Base-by-base conservation (phyloP, 1,140 invertebrate genomes). In the Ridgeia piscesae region DNA sequence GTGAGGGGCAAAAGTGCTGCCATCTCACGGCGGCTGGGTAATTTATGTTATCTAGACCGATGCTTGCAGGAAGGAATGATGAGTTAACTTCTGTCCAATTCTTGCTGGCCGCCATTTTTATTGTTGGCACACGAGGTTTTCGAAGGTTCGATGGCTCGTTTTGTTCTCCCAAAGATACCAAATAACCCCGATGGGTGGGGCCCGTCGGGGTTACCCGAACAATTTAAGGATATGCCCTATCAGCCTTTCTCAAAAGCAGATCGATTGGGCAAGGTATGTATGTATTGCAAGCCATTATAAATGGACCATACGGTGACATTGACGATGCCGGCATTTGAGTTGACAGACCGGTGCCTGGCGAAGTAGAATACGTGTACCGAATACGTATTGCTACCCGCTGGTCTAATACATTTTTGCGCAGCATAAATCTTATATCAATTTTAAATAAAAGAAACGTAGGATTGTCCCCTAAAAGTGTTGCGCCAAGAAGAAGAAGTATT, bases 211-310 rank as follows among this genome's bases (percentile, higher is more conserved):
- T 97, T 99, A 95, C 98, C 98, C 33, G 98, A 98, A 93, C 98
- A 99, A 95, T 99, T 99, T 96, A 98, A 98, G 95, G 99, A 99
- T 96, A 99, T 99, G 97, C 99, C 99, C 0, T 99, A 99, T 96
- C 99, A 99, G 96, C 99, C 98, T 33, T 99, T 99, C 95, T 99
- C 98, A 91, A 99, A 99, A 96, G 98, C 98, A 92, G 99, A 99
- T 96, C 97, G 98, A 93, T 96, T 99, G 92, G 99, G 99, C 94
- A 99, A 99, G 96, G 97, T 98, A 95, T 95, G 93, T 91, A n/a
- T 91, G 35, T 90, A 14, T 77, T 77, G 58, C 58, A 21, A 27
- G 89, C 89, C 34, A 33, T 91, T 91, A 34, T 34, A 34, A 48
- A 91, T 35, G n/a, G 8, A 35, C 27, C 91, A 91, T 91, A 58